Evolutionary conservation across 2,888 invertebrate species (phyloP).

Genomic region (Cheilosia variabilis): DNA sequence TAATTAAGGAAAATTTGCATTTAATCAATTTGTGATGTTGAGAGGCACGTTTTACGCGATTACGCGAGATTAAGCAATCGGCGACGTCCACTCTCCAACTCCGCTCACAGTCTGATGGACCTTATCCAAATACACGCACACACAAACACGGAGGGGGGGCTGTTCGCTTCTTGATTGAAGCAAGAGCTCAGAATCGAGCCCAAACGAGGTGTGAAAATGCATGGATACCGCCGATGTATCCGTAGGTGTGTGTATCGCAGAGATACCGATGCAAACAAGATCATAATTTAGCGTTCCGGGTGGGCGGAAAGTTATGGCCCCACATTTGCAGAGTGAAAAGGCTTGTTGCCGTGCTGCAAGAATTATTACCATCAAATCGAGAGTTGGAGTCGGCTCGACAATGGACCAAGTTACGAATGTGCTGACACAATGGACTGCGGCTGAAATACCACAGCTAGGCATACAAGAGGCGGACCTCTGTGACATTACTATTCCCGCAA

Average conservation of each 20-base stretch:
- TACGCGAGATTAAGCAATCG: conserved; percentile 51
- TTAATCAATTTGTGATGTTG: conserved; percentile 62
- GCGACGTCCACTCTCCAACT: conserved; percentile 9
- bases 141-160: conserved; percentile 3
- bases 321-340: conserved; percentile 44
- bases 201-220: conserved; percentile 70
- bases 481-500: conserved; percentile 5
- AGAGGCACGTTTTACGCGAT: conserved; percentile 54
- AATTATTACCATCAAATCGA: conserved; percentile 30
- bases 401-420: conserved; percentile 53
- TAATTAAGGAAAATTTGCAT: conserved; percentile 74
- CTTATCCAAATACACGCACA: not conserved
- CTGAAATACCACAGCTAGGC: conserved; percentile 50
- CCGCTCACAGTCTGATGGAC: conserved; percentile 21
- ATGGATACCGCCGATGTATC: conserved; percentile 16
- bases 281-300: conserved; percentile 68
- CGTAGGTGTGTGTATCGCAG: conserved; percentile 17
- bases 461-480: conserved; percentile 33
- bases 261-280: conserved; percentile 65
- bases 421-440: conserved; percentile 64
- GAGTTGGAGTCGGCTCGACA: conserved; percentile 41
- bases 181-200: not conserved
- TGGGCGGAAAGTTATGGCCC: conserved; percentile 69
- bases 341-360: conserved; percentile 31
- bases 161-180: conserved; percentile 31